Conservation (phyloP, 2,888 invertebrate genomes). For the Synergus gifuensis region DNA sequence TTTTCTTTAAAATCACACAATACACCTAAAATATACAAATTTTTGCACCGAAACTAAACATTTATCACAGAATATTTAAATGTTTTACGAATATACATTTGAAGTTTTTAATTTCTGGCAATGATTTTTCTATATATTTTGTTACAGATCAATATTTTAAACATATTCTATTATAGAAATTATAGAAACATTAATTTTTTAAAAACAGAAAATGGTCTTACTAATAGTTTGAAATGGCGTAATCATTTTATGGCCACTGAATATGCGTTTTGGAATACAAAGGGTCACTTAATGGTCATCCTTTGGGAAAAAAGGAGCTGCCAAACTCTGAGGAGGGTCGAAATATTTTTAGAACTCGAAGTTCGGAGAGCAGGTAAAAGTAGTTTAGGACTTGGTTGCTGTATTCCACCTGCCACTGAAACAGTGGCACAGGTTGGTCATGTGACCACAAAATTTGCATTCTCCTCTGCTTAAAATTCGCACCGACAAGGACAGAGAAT, state of each 20-base stretch:
- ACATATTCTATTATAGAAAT: background rate
- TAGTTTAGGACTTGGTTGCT: conserved; percentile 59
- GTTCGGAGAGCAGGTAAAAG: conserved; percentile 58
- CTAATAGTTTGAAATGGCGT: conserved; percentile 17
- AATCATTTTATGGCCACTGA: conserved; percentile 49
- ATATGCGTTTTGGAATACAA: conserved; percentile 60
- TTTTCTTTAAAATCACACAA: conserved; percentile 27
- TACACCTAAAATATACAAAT: background rate
- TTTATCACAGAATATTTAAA: conserved; percentile 9
- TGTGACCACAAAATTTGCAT: conserved; percentile 68
- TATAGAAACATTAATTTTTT: background rate
- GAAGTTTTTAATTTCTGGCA: background rate
- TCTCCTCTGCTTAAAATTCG: conserved; percentile 53
- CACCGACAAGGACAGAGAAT: conserved; percentile 47
- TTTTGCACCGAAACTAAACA: background rate
- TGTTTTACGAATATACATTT: background rate
- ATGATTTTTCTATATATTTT: background rate
- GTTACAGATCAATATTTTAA: background rate
- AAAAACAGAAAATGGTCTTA: background rate
- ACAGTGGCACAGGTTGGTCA: conserved; percentile 65
- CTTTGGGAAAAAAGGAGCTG: conserved; percentile 55
- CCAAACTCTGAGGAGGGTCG: conserved; percentile 63
- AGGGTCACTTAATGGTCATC: conserved; percentile 63
- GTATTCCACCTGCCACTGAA: conserved; percentile 70
- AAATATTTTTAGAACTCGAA: conserved; percentile 65